These are phyloP conservation scores for Alosa alosa DNA, from an alignment of 2,113 vertebrate species.

Conservation along the genomic window DNA sequence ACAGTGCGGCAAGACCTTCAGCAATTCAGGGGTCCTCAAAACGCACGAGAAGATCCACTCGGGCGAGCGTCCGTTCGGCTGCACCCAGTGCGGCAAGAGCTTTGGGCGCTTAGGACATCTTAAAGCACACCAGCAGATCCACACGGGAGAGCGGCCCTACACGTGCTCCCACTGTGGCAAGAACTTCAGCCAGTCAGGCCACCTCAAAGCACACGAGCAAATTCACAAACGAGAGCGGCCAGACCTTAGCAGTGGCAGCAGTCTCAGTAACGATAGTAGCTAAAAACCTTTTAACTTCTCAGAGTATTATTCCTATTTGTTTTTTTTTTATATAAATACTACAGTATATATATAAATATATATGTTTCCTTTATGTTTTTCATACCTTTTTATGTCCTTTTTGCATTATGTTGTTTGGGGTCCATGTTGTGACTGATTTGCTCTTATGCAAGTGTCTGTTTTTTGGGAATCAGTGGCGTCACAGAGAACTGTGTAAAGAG, in stretches of 20 bases:
- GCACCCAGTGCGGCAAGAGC: constrained; percentile 77
- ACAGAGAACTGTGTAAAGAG: constrained; percentile 48
- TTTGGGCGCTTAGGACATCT: constrained; percentile 76
- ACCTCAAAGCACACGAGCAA: constrained; percentile 76
- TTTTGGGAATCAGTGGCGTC: constrained; percentile 44
- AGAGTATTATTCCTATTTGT: constrained; percentile 70
- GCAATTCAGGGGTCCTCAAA: constrained; percentile 73
- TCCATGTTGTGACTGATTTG: constrained; percentile 59
- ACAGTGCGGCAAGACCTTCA: constrained; percentile 75
- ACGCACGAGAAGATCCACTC: constrained; percentile 78
- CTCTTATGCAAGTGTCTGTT: constrained; percentile 64
- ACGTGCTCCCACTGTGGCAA: constrained; percentile 68
- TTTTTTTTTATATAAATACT: constrained; percentile 54
- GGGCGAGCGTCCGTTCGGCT: constrained; percentile 73
- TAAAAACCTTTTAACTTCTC: constrained; percentile 63
- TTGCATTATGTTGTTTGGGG: constrained; percentile 57
- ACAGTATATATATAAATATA: constrained; percentile 57
- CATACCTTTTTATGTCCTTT: constrained; percentile 64
- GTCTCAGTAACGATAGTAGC: constrained; percentile 63
- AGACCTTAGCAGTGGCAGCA: constrained; percentile 59
- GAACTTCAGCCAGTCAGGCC: constrained; percentile 77
- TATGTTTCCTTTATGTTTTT: constrained; percentile 58
- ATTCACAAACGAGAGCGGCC: constrained; percentile 71
- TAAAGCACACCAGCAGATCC: constrained; percentile 79
- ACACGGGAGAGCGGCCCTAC: constrained; percentile 74